Evolutionary conservation across 2,797 vertebrate genomes (phyloP).

Genomic region (Channa striata): DNA sequence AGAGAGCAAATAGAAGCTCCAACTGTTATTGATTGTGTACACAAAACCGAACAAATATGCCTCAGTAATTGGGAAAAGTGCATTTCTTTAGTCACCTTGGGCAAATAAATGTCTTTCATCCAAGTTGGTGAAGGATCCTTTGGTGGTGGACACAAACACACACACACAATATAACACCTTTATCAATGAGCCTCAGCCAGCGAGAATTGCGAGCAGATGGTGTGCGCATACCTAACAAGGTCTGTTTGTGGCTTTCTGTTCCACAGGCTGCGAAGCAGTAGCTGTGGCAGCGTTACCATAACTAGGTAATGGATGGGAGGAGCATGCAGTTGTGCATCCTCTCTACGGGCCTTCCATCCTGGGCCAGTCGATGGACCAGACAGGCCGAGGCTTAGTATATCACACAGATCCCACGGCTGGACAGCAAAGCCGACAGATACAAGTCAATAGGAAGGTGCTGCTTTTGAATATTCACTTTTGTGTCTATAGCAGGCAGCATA

Average conservation of each 20-base stretch:
- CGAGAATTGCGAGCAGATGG: slow-evolving; percentile 60
- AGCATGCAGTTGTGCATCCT: slow-evolving; percentile 80
- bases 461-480: slow-evolving; percentile 78
- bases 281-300: slow-evolving; percentile 52
- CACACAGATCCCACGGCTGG: slow-evolving; percentile 71
- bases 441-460: slow-evolving; percentile 73
- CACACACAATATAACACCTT: slow-evolving; percentile 32
- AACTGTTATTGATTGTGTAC: slow-evolving; percentile 2
- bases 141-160: slow-evolving; percentile 18
- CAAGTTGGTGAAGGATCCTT: slow-evolving; percentile 22
- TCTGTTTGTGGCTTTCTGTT: slow-evolving; percentile 32
- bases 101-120: slow-evolving; percentile 22
- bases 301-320: slow-evolving; percentile 80
- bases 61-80: neutral
- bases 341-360: slow-evolving; percentile 76
- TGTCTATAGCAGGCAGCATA: slow-evolving; percentile 59
- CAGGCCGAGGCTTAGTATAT: slow-evolving; percentile 76
- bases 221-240: slow-evolving; percentile 63
- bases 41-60: slow-evolving; percentile 10
- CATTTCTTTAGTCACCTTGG: slow-evolving; percentile 27
- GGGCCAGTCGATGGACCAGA: slow-evolving; percentile 77
- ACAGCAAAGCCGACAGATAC: slow-evolving; percentile 67
- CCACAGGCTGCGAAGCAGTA: slow-evolving; percentile 20
- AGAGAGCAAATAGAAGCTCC: slow-evolving; percentile 18
- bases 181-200: slow-evolving; percentile 59